Conservation (phyloP, 2,888 invertebrate genomes). For the Protodeltote pygarga region DNA sequence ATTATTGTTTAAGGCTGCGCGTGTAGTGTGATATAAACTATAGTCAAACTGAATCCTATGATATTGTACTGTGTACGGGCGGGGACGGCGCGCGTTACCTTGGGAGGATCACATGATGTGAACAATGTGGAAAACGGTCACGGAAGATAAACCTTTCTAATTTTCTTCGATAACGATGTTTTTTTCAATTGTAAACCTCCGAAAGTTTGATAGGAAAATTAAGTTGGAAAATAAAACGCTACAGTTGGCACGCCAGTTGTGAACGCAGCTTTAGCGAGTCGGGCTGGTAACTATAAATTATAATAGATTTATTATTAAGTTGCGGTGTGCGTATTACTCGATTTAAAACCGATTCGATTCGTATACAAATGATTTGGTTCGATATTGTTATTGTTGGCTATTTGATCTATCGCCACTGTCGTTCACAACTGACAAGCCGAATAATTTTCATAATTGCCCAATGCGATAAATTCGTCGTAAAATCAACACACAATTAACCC, state of each 20-base stretch:
- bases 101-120: constrained; percentile 75
- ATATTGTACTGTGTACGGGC: constrained; percentile 59
- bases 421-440: constrained; percentile 58
- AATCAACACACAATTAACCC: constrained; percentile 69
- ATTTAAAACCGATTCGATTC: constrained; percentile 35
- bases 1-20: constrained; percentile 84
- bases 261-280: constrained; percentile 35
- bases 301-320: constrained; percentile 21
- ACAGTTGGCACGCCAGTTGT: constrained; percentile 59
- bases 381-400: constrained; percentile 9
- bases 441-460: constrained; percentile 79
- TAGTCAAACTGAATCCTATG: constrained; percentile 70
- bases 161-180: constrained; percentile 77
- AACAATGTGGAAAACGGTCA: constrained; percentile 73
- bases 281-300: not conserved
- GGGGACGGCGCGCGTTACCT: constrained; percentile 65
- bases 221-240: constrained; percentile 71
- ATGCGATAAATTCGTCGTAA: constrained; percentile 73
- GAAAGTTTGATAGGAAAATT: constrained; percentile 85
- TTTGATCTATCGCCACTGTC: constrained; percentile 5
- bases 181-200: constrained; percentile 82
- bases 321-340: constrained; percentile 23
- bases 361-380: constrained; percentile 47
- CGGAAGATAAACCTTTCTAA: constrained; percentile 76
- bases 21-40: constrained; percentile 60